phyloP scores from a whole-genome alignment of 2,797 vertebrate genomes.

The Acanthis flammea region DNA sequence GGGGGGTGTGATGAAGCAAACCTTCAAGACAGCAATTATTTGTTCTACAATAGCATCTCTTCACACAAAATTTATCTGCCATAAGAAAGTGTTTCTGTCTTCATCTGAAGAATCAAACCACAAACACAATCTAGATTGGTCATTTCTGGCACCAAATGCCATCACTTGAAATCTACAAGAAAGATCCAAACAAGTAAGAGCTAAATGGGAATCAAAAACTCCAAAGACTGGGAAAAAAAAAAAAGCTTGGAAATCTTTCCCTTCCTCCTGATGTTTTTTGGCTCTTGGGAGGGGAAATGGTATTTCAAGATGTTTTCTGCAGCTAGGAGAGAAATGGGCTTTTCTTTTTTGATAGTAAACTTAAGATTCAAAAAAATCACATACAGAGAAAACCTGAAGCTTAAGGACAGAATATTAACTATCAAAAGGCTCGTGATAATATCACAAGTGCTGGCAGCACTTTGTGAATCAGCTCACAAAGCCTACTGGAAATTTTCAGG shows the following conservation, averaged over 20 bases:
- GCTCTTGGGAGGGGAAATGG: neutral
- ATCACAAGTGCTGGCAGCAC: neutral
- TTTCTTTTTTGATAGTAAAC: neutral
- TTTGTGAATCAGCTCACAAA: neutral
- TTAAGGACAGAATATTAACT: neutral
- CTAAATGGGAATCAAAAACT: neutral
- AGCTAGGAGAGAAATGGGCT: neutral
- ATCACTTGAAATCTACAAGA: neutral
- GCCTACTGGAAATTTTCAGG: neutral
- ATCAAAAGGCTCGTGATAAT: neutral
- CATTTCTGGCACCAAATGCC: neutral
- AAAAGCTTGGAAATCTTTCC: neutral
- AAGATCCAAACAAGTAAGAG: neutral
- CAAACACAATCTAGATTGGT: neutral
- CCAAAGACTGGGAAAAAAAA: neutral
- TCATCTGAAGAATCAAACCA: neutral
- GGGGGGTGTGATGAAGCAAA: neutral
- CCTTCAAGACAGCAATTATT: constrained; percentile 13
- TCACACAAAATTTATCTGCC: neutral
- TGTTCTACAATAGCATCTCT: neutral
- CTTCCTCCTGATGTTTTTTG: neutral
- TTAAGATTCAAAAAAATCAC: neutral
- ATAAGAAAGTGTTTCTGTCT: neutral
- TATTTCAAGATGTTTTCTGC: constrained; percentile 12
- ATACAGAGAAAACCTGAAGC: neutral